These are phyloP conservation scores for Leucophenga varia DNA, from an alignment of 1,140 invertebrate genomes.

Conservation along the genomic window DNA sequence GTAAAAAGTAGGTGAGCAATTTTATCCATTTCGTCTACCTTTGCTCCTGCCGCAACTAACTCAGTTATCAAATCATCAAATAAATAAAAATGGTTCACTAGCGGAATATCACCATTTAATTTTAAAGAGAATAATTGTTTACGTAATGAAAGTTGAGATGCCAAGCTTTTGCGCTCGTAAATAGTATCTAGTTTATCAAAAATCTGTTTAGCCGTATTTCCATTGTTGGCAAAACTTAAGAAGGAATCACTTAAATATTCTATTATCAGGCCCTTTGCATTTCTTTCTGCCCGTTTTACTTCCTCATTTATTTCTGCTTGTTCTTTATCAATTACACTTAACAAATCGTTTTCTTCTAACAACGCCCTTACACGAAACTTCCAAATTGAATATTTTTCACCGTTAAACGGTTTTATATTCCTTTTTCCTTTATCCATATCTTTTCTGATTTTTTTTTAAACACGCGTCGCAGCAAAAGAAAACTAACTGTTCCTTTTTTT, in stretches of 20 bases:
- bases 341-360: slow-evolving; percentile 8
- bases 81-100: slow-evolving; percentile 7
- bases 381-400: slow-evolving; percentile 7
- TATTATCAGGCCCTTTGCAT: slow-evolving; percentile 8
- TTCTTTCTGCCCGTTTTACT: slow-evolving; percentile 3
- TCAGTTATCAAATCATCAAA: slow-evolving; percentile 13
- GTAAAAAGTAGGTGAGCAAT: slow-evolving; percentile 48
- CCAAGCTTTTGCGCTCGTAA: slow-evolving; percentile 6
- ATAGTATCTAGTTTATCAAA: background rate
- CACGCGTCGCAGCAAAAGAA: too few relatives aligned
- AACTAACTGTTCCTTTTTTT: too few relatives aligned
- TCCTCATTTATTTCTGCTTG: slow-evolving; percentile 1
- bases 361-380: slow-evolving; percentile 11
- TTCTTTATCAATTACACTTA: too few relatives aligned
- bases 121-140: slow-evolving; percentile 10
- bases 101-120: slow-evolving; percentile 7
- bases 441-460: too few relatives aligned
- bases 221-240: too few relatives aligned
- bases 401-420: too few relatives aligned
- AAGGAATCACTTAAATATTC: slow-evolving; percentile 4
- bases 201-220: slow-evolving; percentile 8
- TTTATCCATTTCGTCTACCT: slow-evolving; percentile 37
- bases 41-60: slow-evolving; percentile 6
- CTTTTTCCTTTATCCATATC: slow-evolving; percentile 21
- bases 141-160: slow-evolving; percentile 8